Conservation (phyloP, 2,113 vertebrate species). For the Hassar affinis region DNA sequence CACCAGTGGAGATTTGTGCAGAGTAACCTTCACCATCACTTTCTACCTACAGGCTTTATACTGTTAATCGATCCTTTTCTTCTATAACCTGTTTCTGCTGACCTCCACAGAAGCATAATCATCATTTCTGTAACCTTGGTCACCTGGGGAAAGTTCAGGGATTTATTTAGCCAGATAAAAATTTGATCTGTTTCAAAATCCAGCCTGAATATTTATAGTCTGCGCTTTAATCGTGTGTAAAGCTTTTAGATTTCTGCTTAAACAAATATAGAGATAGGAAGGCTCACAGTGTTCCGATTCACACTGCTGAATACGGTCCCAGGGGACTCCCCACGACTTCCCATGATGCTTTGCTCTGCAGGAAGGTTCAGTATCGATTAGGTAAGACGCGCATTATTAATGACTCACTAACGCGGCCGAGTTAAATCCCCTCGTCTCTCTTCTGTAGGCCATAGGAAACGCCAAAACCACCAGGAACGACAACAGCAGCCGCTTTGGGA, state of each 20-base stretch:
- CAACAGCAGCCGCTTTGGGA: conserved; percentile 98
- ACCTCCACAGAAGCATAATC: neutral
- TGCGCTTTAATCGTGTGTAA: neutral
- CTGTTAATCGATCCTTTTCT: neutral
- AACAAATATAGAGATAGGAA: neutral
- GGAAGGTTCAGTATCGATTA: neutral
- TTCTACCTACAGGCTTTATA: neutral
- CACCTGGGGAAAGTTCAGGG: neutral
- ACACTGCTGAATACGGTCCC: neutral
- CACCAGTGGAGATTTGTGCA: too few relatives aligned
- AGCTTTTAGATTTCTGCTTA: neutral
- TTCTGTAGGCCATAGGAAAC: conserved; percentile 90
- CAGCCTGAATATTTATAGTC: neutral
- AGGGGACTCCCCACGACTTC: neutral
- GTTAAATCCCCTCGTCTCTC: neutral
- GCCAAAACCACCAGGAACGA: conserved; percentile 98
- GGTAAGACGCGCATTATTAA: neutral
- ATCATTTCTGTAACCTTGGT: neutral
- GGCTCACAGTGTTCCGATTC: neutral
- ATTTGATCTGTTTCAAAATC: neutral
- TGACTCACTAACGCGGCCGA: neutral
- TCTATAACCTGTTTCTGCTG: neutral
- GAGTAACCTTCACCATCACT: too few relatives aligned
- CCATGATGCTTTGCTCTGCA: conserved; percentile 26
- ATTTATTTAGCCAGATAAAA: neutral